Evolutionary conservation across 1,140 invertebrate species (phyloP), one percentile per base, ranked within the genome.

Genomic region (Bombus vancouverensis): DNA sequence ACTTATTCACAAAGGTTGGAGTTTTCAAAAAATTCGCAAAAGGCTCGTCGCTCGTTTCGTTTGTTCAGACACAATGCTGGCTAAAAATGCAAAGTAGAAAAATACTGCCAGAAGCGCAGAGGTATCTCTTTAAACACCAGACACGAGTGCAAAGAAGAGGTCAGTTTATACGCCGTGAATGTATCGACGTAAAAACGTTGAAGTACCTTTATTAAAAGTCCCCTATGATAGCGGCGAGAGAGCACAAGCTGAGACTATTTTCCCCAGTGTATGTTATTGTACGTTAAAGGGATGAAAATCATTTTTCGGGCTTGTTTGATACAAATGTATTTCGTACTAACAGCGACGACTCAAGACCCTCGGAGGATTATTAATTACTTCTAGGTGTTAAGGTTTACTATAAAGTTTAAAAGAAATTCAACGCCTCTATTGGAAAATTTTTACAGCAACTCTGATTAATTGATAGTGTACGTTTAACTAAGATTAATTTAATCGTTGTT

Each of bases 41-140:
- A 80, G 22, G 25, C 25, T 28, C 37, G 68, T 71, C 28, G 37
- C 68, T 28, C 68, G 22, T 87, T 87, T 87, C 68, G 66, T 86
- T 87, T 81, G 79, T 47, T 70, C 44, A 12, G n/a, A 15, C 12
- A 84, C 65, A 88, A 84, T 66, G 71, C 75, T 65, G 34, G 74
- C 57, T 71, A 44, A 65, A 59, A 84, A 88, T 81, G 73, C 85
- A 77, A 86, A 88, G 74, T 86, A 79, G 73, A 75, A 85, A 88
- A 86, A 88, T 78, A 86, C 73, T 28, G n/a, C 5, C 59, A 44
- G 39, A 15, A 34, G 22, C 12, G 47, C 8, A 28, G 37, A 65
- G 37, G 75, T 77, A 66, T 65, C 76, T 28, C 39, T 78, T 44
- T 66, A 78, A 78, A 78, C 76, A 66, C 22, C n/a, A 13, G 18